A percentile compares a stretch with the other conserved stretches of the same genome.
phyloP scores from a whole-genome alignment of 2,797 vertebrate genomes.

The Pogoniulus pusillus region DNA sequence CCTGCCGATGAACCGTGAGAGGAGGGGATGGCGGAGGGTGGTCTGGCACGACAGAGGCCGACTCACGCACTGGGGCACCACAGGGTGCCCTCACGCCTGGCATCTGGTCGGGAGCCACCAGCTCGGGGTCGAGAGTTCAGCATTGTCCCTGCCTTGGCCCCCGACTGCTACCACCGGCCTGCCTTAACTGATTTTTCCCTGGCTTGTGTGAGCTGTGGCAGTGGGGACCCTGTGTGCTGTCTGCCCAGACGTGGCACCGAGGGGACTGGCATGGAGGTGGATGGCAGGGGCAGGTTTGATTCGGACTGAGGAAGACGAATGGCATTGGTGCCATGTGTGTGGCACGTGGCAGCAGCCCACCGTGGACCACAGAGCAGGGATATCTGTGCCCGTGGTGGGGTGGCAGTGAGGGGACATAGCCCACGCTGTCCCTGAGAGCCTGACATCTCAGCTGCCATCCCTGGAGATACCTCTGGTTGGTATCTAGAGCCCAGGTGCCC shows the following conservation, averaged over 20 bases:
- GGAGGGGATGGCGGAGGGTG: neutral
- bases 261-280: neutral
- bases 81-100: neutral
- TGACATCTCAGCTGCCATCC: too few relatives aligned
- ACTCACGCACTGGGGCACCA: neutral
- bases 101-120: neutral
- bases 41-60: neutral
- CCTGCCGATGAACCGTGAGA: slow-evolving; percentile 56
- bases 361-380: neutral
- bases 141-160: neutral
- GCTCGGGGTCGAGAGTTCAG: slow-evolving; percentile 22
- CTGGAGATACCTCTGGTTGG: neutral
- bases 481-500: neutral
- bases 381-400: accelerated
- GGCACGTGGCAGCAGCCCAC: neutral
- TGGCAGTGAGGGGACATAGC: neutral
- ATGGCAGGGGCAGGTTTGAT: neutral
- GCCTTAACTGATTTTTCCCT: too few relatives aligned
- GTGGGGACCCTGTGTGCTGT: accelerated
- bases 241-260: accelerated
- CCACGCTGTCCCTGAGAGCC: accelerated
- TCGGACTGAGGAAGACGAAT: neutral
- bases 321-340: accelerated
- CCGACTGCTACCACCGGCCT: neutral
- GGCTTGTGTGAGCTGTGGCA: accelerated